These are phyloP conservation scores for Syngnathus typhle DNA, from an alignment of 2,113 vertebrate species.

Conservation along the genomic window DNA sequence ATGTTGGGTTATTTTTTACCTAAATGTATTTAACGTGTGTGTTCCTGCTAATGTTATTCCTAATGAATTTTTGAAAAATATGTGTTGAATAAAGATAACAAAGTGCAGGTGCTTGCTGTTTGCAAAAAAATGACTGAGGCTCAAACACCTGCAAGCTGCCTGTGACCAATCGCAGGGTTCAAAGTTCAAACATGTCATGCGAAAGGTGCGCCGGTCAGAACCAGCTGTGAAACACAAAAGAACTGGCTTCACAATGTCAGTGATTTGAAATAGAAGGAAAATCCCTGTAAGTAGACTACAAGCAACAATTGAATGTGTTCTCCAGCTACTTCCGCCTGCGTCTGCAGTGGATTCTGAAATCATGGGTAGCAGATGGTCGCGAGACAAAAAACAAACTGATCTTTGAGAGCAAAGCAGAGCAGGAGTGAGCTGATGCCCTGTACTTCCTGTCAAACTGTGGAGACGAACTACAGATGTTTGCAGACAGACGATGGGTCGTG, in stretches of 20 bases:
- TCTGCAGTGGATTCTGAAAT: slow-evolving; percentile 64
- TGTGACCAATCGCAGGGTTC: slow-evolving; percentile 30
- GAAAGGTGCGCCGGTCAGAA: slow-evolving; percentile 2
- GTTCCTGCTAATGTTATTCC: neutral
- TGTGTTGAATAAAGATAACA: neutral
- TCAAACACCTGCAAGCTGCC: slow-evolving; percentile 46
- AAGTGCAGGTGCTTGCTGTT: neutral
- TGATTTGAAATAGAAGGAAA: slow-evolving; percentile 15
- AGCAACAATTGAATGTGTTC: slow-evolving; percentile 6
- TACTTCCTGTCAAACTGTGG: slow-evolving; percentile 81
- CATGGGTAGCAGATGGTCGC: slow-evolving; percentile 85
- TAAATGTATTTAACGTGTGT: too few relatives aligned
- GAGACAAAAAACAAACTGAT: slow-evolving; percentile 73
- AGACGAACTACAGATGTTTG: slow-evolving; percentile 89
- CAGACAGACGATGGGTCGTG: slow-evolving; percentile 67
- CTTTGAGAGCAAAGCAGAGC: slow-evolving; percentile 64
- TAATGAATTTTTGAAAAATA: neutral
- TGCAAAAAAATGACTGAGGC: slow-evolving; percentile 26
- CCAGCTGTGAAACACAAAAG: neutral
- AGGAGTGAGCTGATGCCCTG: slow-evolving; percentile 75
- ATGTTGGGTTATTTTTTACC: neutral
- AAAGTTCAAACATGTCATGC: slow-evolving; percentile 38
- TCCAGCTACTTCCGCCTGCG: slow-evolving; percentile 58
- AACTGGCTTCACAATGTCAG: too few relatives aligned
- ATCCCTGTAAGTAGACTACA: slow-evolving; percentile 8